phyloP scores from a whole-genome alignment of 1,140 invertebrate genomes.

The Harpegnathos saltator region DNA sequence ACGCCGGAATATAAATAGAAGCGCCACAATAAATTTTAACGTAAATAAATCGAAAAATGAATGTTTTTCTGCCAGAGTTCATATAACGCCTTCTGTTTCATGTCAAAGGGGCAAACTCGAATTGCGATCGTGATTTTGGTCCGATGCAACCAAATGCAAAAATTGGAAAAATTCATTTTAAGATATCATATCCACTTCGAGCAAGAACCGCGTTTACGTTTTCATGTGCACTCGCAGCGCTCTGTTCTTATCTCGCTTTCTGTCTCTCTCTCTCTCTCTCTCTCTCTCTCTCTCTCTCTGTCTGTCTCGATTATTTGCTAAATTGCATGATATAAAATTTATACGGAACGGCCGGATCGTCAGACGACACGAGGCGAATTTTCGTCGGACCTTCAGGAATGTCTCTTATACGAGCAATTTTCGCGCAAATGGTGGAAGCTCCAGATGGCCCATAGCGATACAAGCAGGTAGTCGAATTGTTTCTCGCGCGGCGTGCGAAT shows the following conservation, averaged over 20 bases:
- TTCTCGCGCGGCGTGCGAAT: slow-evolving; percentile 36
- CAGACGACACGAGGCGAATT: slow-evolving; percentile 19
- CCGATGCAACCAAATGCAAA: background rate
- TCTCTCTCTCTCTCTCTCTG: no score
- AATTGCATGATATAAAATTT: slow-evolving; percentile 43
- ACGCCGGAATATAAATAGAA: no score
- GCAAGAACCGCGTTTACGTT: background rate
- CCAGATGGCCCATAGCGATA: slow-evolving; percentile 47
- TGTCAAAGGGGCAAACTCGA: background rate
- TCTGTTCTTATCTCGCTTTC: no score
- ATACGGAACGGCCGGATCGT: background rate
- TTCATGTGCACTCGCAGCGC: no score
- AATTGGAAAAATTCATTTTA: background rate
- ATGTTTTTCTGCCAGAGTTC: background rate
- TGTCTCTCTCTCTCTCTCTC: no score
- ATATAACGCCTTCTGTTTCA: background rate
- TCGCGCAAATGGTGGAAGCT: slow-evolving; percentile 28
- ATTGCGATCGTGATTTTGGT: background rate
- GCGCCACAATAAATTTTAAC: background rate
- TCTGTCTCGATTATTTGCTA: slow-evolving; percentile 15
- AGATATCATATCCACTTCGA: background rate
- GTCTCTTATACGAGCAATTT: slow-evolving; percentile 45
- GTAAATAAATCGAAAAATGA: slow-evolving; percentile 4
- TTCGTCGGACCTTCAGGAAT: slow-evolving; percentile 20
- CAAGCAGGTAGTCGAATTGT: slow-evolving; percentile 51